Percentiles rank a stretch among this genome's conserved stretches.
These are phyloP conservation scores for Anagrus nilaparvatae DNA, from an alignment of 1,140 invertebrate species.

Conservation along the genomic window DNA sequence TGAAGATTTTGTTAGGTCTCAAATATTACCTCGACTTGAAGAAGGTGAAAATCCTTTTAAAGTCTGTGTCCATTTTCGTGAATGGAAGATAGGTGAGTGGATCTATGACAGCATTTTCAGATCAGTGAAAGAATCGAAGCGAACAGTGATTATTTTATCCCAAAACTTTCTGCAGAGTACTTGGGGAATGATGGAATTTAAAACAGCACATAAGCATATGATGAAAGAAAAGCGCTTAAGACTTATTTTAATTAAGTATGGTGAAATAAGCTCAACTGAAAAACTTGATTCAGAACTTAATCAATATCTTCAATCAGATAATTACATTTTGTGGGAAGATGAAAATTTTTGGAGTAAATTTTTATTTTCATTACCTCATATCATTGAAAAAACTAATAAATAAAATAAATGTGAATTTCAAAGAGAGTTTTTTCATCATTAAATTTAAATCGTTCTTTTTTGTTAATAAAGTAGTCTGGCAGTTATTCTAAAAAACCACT, in stretches of 20 bases:
- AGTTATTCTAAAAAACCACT: no score
- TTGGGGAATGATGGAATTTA: conserved; percentile 82
- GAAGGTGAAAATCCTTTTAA: conserved; percentile 47
- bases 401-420: no score
- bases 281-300: conserved; percentile 64
- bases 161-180: conserved; percentile 69
- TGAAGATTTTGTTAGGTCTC: conserved; percentile 57
- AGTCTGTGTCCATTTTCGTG: conserved; percentile 69
- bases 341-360: conserved; percentile 81
- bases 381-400: no score
- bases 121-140: conserved; percentile 64
- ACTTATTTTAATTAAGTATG: conserved; percentile 69
- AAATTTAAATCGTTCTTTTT: no score
- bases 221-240: conserved; percentile 59
- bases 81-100: conserved; percentile 60
- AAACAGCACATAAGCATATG: conserved; percentile 64
- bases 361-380: conserved; percentile 58
- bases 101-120: conserved; percentile 70
- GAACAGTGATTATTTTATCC: conserved; percentile 76
- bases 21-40: conserved; percentile 60
- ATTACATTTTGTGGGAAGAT: conserved; percentile 74
- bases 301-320: conserved; percentile 74
- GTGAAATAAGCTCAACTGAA: conserved; percentile 55
- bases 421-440: no score
- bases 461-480: no score